Conservation (phyloP, 2,888 invertebrate species). For the Drosophila kanekoi region DNA sequence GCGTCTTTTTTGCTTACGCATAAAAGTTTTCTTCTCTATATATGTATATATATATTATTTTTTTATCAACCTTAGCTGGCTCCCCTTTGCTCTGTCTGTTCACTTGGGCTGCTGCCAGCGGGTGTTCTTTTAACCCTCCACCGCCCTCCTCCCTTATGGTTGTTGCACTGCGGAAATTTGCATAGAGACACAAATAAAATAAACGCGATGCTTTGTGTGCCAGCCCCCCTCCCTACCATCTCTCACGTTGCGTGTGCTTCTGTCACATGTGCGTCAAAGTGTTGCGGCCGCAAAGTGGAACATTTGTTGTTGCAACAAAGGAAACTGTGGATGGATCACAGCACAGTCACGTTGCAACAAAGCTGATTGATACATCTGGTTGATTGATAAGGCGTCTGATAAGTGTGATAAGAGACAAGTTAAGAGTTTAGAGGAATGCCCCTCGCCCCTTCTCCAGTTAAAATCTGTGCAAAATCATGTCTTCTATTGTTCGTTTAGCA, state of each 20-base stretch:
- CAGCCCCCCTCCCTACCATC: neutral
- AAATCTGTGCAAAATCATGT: too few relatives aligned
- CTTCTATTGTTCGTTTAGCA: too few relatives aligned
- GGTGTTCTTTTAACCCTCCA: too few relatives aligned
- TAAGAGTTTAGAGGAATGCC: too few relatives aligned
- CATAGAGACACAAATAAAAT: slow-evolving; percentile 43
- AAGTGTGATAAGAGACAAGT: neutral
- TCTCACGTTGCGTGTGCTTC: neutral
- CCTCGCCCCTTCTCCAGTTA: too few relatives aligned
- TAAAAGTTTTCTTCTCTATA: slow-evolving; percentile 30
- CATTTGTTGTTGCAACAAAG: slow-evolving; percentile 13
- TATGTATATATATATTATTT: neutral
- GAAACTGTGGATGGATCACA: slow-evolving; percentile 15
- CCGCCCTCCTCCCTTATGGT: slow-evolving; percentile 4
- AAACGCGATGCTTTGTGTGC: slow-evolving; percentile 35
- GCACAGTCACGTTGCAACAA: neutral
- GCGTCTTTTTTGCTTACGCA: slow-evolving; percentile 68
- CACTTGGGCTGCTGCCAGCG: slow-evolving; percentile 31
- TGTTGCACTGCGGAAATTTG: slow-evolving; percentile 65
- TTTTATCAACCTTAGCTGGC: slow-evolving; percentile 2
- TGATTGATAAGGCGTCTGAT: too few relatives aligned
- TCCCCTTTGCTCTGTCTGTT: slow-evolving; percentile 15
- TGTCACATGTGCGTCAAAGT: slow-evolving; percentile 46
- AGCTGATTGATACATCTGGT: too few relatives aligned
- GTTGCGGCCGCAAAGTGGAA: slow-evolving; percentile 28